These are phyloP conservation scores for Philaenus spumarius DNA, from an alignment of 1,140 invertebrate genomes.

Conservation along the genomic window DNA sequence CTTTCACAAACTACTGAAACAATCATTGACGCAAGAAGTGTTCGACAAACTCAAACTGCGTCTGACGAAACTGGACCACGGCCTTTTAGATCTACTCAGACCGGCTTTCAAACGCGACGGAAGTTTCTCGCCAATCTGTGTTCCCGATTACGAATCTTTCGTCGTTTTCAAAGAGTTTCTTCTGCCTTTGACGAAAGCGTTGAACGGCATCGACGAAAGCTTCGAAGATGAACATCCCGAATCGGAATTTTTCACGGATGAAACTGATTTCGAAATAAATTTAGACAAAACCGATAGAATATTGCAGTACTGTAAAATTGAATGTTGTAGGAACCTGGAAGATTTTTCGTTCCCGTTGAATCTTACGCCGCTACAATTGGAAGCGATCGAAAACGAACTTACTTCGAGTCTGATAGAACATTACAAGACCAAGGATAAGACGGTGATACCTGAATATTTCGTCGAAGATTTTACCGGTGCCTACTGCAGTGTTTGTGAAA, in stretches of 20 bases:
- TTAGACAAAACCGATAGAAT: conserved; percentile 66
- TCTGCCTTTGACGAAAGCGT: conserved; percentile 67
- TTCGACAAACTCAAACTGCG: conserved; percentile 63
- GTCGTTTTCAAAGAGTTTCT: conserved; percentile 69
- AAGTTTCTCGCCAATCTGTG: conserved; percentile 48
- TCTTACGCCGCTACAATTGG: conserved; percentile 59
- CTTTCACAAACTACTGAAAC: conserved; percentile 24
- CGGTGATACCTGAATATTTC: neutral
- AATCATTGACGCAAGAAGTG: conserved; percentile 48
- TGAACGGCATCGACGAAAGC: conserved; percentile 58
- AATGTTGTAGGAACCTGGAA: conserved; percentile 67
- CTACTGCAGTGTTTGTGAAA: conserved; percentile 18
- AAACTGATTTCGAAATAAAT: conserved; percentile 48
- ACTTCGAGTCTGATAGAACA: conserved; percentile 50
- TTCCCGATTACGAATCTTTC: conserved; percentile 78
- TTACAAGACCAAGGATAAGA: conserved; percentile 18
- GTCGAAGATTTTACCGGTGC: conserved; percentile 16
- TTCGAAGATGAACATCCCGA: conserved; percentile 52
- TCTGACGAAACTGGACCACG: conserved; percentile 67
- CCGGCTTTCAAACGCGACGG: conserved; percentile 58
- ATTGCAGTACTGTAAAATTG: conserved; percentile 64
- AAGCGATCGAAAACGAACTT: conserved; percentile 58
- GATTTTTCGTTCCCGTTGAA: conserved; percentile 65
- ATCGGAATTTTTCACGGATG: conserved; percentile 37
- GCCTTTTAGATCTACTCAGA: conserved; percentile 73